phyloP scores from a whole-genome alignment of 2,797 vertebrate genomes.

The Cottoperca gobio region DNA sequence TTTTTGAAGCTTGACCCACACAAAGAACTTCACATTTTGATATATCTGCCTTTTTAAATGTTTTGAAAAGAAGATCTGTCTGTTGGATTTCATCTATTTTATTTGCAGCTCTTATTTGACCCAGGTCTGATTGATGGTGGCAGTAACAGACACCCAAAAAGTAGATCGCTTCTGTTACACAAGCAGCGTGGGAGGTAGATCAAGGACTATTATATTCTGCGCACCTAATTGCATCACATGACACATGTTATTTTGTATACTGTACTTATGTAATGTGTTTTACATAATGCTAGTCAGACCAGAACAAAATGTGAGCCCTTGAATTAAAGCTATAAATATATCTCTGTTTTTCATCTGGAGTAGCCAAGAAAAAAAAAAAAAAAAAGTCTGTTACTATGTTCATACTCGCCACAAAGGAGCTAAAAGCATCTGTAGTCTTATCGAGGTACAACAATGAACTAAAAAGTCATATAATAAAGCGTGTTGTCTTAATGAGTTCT shows the following conservation, averaged over 20 bases:
- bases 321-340: constrained; percentile 26
- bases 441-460: constrained; percentile 4
- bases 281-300: constrained; percentile 14
- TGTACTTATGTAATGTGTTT: constrained; percentile 11
- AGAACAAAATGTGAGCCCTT: not conserved
- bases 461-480: constrained; percentile 8
- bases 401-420: not conserved
- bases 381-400: not conserved
- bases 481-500: constrained; percentile 25
- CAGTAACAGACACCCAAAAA: not conserved
- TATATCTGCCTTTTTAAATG: not conserved
- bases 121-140: constrained; percentile 15
- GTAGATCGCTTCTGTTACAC: constrained; percentile 16
- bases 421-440: constrained; percentile 16
- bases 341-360: constrained; percentile 10
- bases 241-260: constrained; percentile 30
- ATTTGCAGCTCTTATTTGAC: constrained; percentile 16
- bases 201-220: constrained; percentile 45
- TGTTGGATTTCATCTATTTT: not conserved
- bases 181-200: constrained; percentile 29
- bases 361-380: constrained; percentile 1
- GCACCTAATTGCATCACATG: constrained; percentile 27
- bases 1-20: not conserved
- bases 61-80: not conserved
- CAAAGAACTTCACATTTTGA: not conserved